These are phyloP conservation scores for Pseudochirops corinnae DNA, from an alignment of 2,797 vertebrate species.

Conservation along the genomic window DNA sequence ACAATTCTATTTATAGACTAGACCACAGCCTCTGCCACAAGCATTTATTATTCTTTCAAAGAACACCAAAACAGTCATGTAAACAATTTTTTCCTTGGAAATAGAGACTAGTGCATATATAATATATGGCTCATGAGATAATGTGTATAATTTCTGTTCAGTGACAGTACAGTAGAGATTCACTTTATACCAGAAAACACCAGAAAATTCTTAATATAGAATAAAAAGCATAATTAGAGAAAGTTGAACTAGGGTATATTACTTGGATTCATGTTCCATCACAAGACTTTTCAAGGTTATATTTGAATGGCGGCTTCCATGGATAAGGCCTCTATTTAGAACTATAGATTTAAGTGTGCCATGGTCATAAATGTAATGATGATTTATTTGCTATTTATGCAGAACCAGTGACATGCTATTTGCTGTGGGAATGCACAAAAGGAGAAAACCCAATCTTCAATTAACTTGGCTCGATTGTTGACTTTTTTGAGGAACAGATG, in stretches of 20 bases:
- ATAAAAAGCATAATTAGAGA: neutral
- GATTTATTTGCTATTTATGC: neutral
- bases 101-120: neutral
- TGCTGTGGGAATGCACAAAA: neutral
- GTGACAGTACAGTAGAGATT: neutral
- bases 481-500: neutral
- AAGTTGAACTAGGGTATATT: neutral
- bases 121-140: fast-evolving
- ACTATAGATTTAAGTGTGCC: neutral
- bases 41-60: neutral
- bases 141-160: neutral
- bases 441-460: neutral
- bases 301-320: neutral
- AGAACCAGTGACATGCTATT: neutral
- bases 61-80: neutral
- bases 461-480: neutral
- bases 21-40: constrained; percentile 43
- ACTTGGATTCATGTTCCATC: neutral
- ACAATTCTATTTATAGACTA: constrained; percentile 16
- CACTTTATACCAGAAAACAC: neutral
- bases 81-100: neutral
- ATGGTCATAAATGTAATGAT: neutral
- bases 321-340: neutral
- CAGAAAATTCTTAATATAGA: fast-evolving
- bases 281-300: neutral